These are phyloP conservation scores for Ennomos erosarius DNA, from an alignment of 2,888 invertebrate genomes.

Conservation along the genomic window DNA sequence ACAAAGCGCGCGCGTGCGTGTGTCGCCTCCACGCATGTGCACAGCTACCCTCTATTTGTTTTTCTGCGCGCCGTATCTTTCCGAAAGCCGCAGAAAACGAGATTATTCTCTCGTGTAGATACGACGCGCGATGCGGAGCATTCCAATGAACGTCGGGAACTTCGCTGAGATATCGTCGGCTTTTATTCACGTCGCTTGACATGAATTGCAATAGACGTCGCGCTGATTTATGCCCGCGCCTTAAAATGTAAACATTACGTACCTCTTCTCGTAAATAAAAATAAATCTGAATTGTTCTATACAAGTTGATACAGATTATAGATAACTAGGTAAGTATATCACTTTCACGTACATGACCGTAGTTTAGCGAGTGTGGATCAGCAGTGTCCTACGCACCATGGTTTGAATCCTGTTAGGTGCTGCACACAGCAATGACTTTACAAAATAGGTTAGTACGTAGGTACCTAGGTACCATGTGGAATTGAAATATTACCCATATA, in stretches of 20 bases:
- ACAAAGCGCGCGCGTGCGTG: conserved; percentile 66
- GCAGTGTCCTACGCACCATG: too few species aligned
- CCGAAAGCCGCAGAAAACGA: conserved; percentile 71
- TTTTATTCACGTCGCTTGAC: conserved; percentile 61
- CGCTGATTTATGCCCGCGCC: conserved; percentile 36
- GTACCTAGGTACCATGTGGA: too few species aligned
- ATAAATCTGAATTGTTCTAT: too few species aligned
- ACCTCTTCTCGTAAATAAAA: too few species aligned
- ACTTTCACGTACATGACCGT: too few species aligned
- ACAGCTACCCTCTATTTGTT: conserved; percentile 70
- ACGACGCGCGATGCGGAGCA: conserved; percentile 64
- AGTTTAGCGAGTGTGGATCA: too few species aligned
- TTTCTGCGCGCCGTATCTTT: conserved; percentile 63
- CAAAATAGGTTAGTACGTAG: too few species aligned
- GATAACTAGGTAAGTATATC: too few species aligned
- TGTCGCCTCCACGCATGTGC: conserved; percentile 68
- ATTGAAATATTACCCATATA: too few species aligned
- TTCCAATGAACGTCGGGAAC: conserved; percentile 64
- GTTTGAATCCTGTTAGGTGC: too few species aligned
- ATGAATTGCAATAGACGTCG: conserved; percentile 55
- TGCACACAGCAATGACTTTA: too few species aligned
- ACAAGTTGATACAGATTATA: too few species aligned
- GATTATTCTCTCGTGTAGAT: conserved; percentile 72
- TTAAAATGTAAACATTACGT: conserved; percentile 42
- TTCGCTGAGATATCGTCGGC: conserved; percentile 59